Evolutionary conservation across 92 coral and sea anemone genomes (phyloP).

Genomic region (Metridium senile): DNA sequence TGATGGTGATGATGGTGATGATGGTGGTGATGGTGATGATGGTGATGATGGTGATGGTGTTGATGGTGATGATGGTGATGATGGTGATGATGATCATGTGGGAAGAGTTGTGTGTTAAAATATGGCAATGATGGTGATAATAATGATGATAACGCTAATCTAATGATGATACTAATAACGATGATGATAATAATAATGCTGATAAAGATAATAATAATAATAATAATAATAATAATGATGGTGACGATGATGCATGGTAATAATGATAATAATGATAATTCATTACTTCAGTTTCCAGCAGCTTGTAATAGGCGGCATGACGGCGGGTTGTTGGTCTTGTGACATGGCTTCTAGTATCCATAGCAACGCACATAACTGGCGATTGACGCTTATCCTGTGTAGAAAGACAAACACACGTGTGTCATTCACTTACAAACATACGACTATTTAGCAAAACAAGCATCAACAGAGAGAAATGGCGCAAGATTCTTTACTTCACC

Average conservation of each 20-base stretch:
- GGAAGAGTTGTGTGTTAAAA: neutral
- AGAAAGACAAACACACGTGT: neutral
- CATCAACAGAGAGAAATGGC: too few species aligned
- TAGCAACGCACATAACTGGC: constrained; percentile 91
- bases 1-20: too few species aligned
- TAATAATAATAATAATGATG: too few species aligned
- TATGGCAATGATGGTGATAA: neutral
- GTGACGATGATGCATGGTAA: neutral
- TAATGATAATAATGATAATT: neutral
- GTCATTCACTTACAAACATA: neutral
- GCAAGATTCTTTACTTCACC: too few species aligned
- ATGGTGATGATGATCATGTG: neutral
- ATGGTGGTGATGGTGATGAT: neutral
- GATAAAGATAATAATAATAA: neutral
- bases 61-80: neutral
- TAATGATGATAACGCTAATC: neutral
- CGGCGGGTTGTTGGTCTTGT: constrained; percentile 94
- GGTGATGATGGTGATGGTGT: neutral
- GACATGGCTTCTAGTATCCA: constrained; percentile 99
- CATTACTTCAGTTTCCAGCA: constrained; percentile 96
- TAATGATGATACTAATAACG: neutral
- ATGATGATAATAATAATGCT: neutral
- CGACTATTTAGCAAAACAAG: too few species aligned
- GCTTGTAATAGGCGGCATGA: constrained; percentile 85
- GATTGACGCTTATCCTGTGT: constrained; percentile 76